phyloP scores from a whole-genome alignment of 2,888 invertebrate genomes.

The Brachyopa scutellaris region DNA sequence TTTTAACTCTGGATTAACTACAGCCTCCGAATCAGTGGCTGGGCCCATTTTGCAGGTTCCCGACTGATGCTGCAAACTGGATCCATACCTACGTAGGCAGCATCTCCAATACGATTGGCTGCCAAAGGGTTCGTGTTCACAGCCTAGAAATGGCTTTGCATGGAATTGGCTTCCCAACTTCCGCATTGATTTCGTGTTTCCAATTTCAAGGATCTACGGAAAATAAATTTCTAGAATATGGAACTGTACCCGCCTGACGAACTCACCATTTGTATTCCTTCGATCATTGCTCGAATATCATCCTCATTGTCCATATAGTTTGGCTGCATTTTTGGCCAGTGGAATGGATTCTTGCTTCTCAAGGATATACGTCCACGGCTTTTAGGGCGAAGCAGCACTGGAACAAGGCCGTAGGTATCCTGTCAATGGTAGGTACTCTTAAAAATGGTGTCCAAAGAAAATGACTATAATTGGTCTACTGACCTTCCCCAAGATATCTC shows the following conservation, averaged over 20 bases:
- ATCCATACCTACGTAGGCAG: conserved; percentile 86
- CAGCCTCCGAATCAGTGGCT: conserved; percentile 83
- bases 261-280: conserved; percentile 88
- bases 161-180: conserved; percentile 83
- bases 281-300: conserved; percentile 88
- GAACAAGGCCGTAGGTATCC: conserved; percentile 87
- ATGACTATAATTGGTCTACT: conserved; percentile 10
- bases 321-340: conserved; percentile 90
- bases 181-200: conserved; percentile 83
- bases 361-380: conserved; percentile 89
- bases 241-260: not conserved
- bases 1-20: conserved; percentile 85
- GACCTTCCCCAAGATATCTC: conserved; percentile 77
- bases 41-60: conserved; percentile 89
- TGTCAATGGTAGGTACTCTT: conserved; percentile 53
- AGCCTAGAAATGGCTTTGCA: conserved; percentile 86
- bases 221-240: too few species aligned
- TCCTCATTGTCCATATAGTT: conserved; percentile 90
- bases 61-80: conserved; percentile 88
- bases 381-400: conserved; percentile 88
- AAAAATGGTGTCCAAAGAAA: not conserved
- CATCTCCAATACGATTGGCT: conserved; percentile 90
- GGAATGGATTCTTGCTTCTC: conserved; percentile 87
- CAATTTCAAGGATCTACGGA: conserved; percentile 83
- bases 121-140: conserved; percentile 84